Evolutionary conservation across 1,140 invertebrate species (phyloP), one percentile per base, ranked within the genome.

Genomic region (Zaprionus ghesquierei): DNA sequence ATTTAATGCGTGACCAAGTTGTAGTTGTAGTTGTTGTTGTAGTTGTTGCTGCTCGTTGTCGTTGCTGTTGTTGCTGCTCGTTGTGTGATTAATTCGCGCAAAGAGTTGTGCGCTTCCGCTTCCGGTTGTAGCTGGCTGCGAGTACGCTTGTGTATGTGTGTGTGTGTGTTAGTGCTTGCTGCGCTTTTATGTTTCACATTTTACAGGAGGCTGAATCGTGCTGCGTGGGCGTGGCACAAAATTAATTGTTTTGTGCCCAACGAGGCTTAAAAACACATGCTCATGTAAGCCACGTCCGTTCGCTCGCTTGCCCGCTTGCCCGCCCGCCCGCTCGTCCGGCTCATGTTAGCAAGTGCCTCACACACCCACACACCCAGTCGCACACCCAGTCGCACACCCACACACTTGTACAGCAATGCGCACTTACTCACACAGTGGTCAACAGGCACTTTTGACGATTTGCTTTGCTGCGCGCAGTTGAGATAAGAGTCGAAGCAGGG

Each of bases 201-300:
- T 86, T 79, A 87, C 82, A 86, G 79, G 78, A 85, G 78, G 82
- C 81, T 85, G 81, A 81, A 50, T 81, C 72, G 69, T 80, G 58
- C 66, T 60, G 23, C 35, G 66, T 71, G 84, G 84, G 79, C 79
- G 78, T 86, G 63, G 69, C 84, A 44, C 60, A 77, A 89, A 89
- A 87, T 87, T 89, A 87, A 87, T 87, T 87, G 84, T 87, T 87
- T 86, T 87, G 79, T 89, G 79, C 84, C 79, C 82, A 86, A 79
- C 82, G 82, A 82, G 84, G 75, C 82, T 86, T 86, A 87, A 86
- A 85, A 87, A 86, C 81, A 86, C 81, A 86, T 86, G 81, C 81
- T 86, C 81, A 86, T 86, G 82, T 87, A 81, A 78, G 78, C 81
- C 78, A 85, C 79, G 81, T 86, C 81, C 81, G 81, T 53, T 77